These are phyloP conservation scores for Tiaroga cobitis DNA, from an alignment of 2,797 vertebrate genomes.

Conservation along the genomic window DNA sequence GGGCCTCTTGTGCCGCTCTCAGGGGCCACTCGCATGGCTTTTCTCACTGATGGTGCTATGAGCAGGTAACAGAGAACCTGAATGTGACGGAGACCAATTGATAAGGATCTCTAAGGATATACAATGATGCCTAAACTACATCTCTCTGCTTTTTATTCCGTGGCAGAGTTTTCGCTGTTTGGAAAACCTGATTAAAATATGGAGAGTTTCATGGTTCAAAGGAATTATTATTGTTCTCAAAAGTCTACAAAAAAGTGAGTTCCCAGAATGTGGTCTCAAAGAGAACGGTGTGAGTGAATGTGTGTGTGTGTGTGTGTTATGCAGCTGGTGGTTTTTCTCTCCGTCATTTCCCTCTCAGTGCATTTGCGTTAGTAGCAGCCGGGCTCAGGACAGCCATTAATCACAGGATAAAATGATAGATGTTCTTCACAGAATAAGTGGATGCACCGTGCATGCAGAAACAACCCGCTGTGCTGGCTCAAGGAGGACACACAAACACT, in stretches of 20 bases:
- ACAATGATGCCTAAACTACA: slow-evolving; percentile 5
- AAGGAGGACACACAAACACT: slow-evolving; percentile 55
- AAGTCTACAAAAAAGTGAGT: slow-evolving; percentile 37
- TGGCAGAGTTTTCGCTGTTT: background rate
- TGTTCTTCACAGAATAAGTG: slow-evolving; percentile 74
- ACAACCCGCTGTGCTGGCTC: slow-evolving; percentile 71
- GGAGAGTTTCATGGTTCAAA: background rate
- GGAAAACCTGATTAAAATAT: slow-evolving; percentile 34
- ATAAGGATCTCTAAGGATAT: slow-evolving; percentile 26
- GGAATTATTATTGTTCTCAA: slow-evolving; percentile 36
- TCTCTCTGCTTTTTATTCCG: background rate
- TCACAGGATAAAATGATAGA: slow-evolving; percentile 80
- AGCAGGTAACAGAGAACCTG: slow-evolving; percentile 27
- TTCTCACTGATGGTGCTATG: slow-evolving; percentile 5
- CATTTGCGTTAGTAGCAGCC: slow-evolving; percentile 59
- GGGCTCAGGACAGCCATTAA: slow-evolving; percentile 79
- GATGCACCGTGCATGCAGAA: slow-evolving; percentile 81
- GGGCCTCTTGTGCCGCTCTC: slow-evolving; percentile 23
- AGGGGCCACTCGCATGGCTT: background rate
- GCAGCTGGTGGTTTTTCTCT: slow-evolving; percentile 51
- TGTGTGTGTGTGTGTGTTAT: background rate
- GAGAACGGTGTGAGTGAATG: background rate
- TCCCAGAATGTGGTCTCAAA: slow-evolving; percentile 33
- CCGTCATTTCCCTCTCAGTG: slow-evolving; percentile 54
- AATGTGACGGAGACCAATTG: background rate